Conservation (phyloP, 2,888 invertebrate genomes). For the Chrysolina oricalcia region DNA sequence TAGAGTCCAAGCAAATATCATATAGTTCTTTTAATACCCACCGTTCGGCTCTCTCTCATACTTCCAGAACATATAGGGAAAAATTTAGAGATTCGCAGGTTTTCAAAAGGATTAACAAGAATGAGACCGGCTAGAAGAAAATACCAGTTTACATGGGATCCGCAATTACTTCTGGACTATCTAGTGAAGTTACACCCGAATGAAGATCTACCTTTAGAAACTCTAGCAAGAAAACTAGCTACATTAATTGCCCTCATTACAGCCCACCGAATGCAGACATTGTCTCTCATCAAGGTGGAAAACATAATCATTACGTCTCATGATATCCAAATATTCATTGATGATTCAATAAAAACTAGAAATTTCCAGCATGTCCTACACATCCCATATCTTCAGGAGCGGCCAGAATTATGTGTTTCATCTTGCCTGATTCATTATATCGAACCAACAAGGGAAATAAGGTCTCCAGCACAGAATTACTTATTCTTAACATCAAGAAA, state of each 20-base stretch:
- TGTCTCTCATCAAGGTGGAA: constrained; percentile 39
- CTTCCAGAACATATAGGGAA: constrained; percentile 41
- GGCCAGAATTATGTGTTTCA: background rate
- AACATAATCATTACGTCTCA: constrained; percentile 30
- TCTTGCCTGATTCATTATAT: background rate
- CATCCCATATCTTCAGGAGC: background rate
- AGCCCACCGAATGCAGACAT: constrained; percentile 42
- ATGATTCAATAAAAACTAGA: constrained; percentile 40
- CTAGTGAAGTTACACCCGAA: constrained; percentile 5
- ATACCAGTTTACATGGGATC: constrained; percentile 59
- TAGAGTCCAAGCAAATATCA: background rate
- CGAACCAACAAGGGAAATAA: background rate
- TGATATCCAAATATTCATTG: constrained; percentile 31
- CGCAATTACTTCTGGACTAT: constrained; percentile 37
- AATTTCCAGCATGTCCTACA: background rate
- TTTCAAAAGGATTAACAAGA: constrained; percentile 51
- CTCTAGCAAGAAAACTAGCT: constrained; percentile 27
- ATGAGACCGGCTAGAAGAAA: constrained; percentile 48
- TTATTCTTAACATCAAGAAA: no score
- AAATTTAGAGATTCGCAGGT: constrained; percentile 46
- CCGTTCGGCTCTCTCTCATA: constrained; percentile 53
- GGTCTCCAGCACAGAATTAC: background rate
- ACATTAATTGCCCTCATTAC: constrained; percentile 35
- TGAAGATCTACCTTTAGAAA: background rate
- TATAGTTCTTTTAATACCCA: constrained; percentile 45